phyloP scores from a whole-genome alignment of 2,113 vertebrate species.

The Laticauda laticaudata region DNA sequence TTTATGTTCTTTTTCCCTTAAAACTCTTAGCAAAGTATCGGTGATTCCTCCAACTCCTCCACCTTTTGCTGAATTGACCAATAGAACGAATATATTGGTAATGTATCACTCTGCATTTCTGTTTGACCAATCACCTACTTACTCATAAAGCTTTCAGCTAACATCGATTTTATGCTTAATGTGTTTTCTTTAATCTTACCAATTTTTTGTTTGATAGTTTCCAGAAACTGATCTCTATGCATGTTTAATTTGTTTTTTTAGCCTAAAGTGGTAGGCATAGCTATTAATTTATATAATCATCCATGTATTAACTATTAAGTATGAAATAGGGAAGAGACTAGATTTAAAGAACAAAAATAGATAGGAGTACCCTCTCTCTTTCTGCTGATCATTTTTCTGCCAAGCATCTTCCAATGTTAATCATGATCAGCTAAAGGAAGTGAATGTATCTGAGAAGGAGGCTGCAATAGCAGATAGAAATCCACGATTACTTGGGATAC shows the following conservation, averaged over 20 bases:
- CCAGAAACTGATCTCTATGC: background rate
- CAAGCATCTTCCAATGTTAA: background rate
- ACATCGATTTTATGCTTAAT: background rate
- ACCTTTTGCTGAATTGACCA: constrained; percentile 69
- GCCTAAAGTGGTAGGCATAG: background rate
- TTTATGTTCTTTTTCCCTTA: constrained; percentile 21
- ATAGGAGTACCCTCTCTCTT: background rate
- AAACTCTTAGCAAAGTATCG: constrained; percentile 78
- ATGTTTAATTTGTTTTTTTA: background rate
- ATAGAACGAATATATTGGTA: constrained; percentile 65
- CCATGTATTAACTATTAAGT: background rate
- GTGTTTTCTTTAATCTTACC: background rate
- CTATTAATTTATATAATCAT: background rate
- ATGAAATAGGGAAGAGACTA: background rate
- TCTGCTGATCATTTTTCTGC: background rate
- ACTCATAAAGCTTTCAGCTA: constrained; percentile 1
- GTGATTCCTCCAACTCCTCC: constrained; percentile 91
- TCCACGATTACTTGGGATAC: background rate
- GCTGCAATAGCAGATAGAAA: background rate
- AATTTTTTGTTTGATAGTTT: background rate
- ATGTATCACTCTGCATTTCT: constrained; percentile 20
- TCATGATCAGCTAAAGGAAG: background rate
- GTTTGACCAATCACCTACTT: background rate
- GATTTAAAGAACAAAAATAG: background rate
- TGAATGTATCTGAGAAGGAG: background rate